Evolutionary conservation across 2,113 vertebrate genomes (phyloP).

Genomic region (Callionymus lyra): DNA sequence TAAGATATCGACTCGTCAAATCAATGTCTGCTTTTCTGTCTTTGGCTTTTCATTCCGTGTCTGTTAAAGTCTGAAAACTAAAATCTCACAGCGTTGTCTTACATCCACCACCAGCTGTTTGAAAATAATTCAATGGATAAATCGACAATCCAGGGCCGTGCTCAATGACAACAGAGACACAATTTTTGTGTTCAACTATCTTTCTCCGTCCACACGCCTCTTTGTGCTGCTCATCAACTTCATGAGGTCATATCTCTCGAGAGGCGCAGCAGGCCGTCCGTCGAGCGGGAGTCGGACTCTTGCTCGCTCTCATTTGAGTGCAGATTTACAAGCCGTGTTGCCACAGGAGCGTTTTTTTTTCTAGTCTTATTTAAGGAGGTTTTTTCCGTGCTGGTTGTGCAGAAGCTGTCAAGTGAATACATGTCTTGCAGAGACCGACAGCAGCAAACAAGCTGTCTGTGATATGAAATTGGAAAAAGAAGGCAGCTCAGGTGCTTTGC

Average conservation of each 20-base stretch:
- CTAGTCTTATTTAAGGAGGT: slow-evolving; percentile 36
- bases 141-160: too few relatives aligned
- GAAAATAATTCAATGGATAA: too few relatives aligned
- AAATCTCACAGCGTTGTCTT: too few relatives aligned
- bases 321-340: slow-evolving; percentile 54
- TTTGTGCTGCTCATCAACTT: slow-evolving; percentile 29
- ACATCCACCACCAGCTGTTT: too few relatives aligned
- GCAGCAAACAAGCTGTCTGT: slow-evolving; percentile 42
- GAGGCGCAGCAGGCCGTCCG: slow-evolving; percentile 37
- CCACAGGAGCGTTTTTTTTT: slow-evolving; percentile 29
- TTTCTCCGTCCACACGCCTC: neutral
- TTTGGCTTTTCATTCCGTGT: too few relatives aligned
- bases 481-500: slow-evolving; percentile 29
- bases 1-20: too few relatives aligned
- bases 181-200: too few relatives aligned
- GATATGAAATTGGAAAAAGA: slow-evolving; percentile 28
- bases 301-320: slow-evolving; percentile 49
- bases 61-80: too few relatives aligned
- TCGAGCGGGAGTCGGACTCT: slow-evolving; percentile 32
- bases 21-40: neutral
- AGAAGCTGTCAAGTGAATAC: slow-evolving; percentile 28
- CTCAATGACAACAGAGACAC: too few relatives aligned
- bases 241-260: slow-evolving; percentile 42
- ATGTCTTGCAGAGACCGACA: slow-evolving; percentile 40
- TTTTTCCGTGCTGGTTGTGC: slow-evolving; percentile 13